Conservation (phyloP, 2,888 invertebrate species). For the Eremobia ochroleuca region DNA sequence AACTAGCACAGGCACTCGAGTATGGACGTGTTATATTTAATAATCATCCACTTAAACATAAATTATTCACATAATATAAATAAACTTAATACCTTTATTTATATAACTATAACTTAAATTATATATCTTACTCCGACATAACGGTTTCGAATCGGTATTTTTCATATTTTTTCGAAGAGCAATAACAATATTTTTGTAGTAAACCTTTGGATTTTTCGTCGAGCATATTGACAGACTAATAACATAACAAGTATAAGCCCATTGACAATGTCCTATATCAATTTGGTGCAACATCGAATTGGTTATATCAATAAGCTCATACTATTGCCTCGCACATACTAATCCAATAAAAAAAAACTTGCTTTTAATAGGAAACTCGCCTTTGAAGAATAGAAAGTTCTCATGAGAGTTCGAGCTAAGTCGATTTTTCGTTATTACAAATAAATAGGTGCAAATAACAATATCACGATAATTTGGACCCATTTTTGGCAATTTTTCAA, state of each 20-base stretch:
- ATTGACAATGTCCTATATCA: conserved; percentile 67
- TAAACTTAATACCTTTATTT: conserved; percentile 74
- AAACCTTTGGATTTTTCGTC: conserved; percentile 67
- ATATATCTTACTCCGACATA: conserved; percentile 66
- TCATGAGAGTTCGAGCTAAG: conserved; percentile 2
- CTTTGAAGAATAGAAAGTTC: conserved; percentile 13
- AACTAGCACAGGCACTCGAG: conserved; percentile 77
- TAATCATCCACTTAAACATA: conserved; percentile 66
- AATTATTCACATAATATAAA: conserved; percentile 76
- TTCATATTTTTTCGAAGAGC: conserved; percentile 51
- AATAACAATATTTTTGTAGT: conserved; percentile 59
- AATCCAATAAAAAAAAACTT: too few relatives aligned
- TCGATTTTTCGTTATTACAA: conserved; percentile 31
- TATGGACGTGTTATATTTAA: conserved; percentile 73
- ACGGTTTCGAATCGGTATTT: conserved; percentile 61
- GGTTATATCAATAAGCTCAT: conserved; percentile 76
- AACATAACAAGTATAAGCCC: conserved; percentile 68
- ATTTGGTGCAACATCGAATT: conserved; percentile 67
- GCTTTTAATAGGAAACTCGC: conserved; percentile 28
- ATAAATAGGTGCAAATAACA: conserved; percentile 55
- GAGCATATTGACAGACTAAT: conserved; percentile 55
- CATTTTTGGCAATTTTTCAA: conserved; percentile 15
- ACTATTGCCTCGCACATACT: conserved; percentile 69
- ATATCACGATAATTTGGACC: conserved; percentile 55
- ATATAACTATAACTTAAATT: conserved; percentile 68